Base-by-base conservation (phyloP, 2,888 invertebrate genomes). In the Lapara coniferarum region DNA sequence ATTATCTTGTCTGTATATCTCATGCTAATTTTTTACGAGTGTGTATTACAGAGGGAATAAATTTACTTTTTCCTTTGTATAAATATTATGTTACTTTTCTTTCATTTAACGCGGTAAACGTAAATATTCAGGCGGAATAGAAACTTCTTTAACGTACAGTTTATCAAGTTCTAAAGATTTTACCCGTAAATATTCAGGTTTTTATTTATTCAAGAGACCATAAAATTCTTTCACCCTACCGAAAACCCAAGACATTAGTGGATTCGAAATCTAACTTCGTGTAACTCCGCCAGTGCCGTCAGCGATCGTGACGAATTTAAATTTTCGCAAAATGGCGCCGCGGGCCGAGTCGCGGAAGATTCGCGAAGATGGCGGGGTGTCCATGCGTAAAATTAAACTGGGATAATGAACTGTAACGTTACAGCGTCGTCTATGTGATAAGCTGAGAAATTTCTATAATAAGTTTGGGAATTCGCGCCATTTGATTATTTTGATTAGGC, bases 351-450 rank as follows among this genome's bases (percentile, higher is more conserved):
- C 78, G 81, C 83, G 77, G 78, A 80, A 77, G 80, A 76, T 85
- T 85, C 83, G 85, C 84, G 81, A 81, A 80, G 79, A 77, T 85
- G 84, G 86, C 84, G 88, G 63, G 76, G 91, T 92, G 88, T 81
- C 86, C 91, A 89, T 91, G 92, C 93, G 91, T 92, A 92, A 94
- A 94, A 93, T 94, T 93, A 93, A 92, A 89, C 91, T 85, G 85
- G 87, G 87, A 89, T 91, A 92, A 92, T 91, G 92, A 92, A 88
- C 85, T 88, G 89, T 81, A 78, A 77, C 78, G 74, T 80, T 80
- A 77, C 78, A 76, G 73, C 79, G 78, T 77, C 78, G 81, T 73
- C 79, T 80, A 85, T 81, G 89, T 86, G 89, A 84, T 86, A 87
- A 89, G 85, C 85, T 83, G 85, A 86, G 85, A 84, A 82, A 86